Base-by-base conservation (phyloP, 2,888 invertebrate genomes). In the Idaea biselata region DNA sequence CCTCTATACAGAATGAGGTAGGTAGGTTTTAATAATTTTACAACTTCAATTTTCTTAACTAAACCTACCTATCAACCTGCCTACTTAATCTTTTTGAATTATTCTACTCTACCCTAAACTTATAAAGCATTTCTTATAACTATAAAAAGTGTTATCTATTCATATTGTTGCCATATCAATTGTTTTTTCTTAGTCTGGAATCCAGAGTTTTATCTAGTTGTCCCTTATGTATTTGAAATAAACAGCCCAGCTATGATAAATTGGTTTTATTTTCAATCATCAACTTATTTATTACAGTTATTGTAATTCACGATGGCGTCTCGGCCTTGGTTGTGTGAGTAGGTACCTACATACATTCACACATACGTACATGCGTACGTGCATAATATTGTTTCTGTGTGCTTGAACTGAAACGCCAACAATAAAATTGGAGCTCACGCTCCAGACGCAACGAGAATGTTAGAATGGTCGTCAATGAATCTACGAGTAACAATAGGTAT, bases 81-180 rank as follows among this genome's bases (percentile, higher is more conserved):
- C 44, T 44, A 44, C 44, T 44, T 83, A 79, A 75, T 76, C 72
- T 69, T 78, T 79, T 82, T 77, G 58, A 79, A 80, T 71, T 81
- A 73, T 67, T 80, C 75, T 79, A 77, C 66, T 78, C 67, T 77
- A 77, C 67, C 72, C 73, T 80, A 68, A 72, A 78, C 79, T 78
- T 83, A 72, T 73, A 74, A 73, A 73, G 72, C 62, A 73, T 78
- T 78, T 79, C 81, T 86, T 81, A 75, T 82, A 81, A 77, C 77
- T 74, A 65, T 73, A 63, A 62, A 67, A 79, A 75, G 44, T 75
- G 81, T 82, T 84, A 84, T 25, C 25, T 25, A 25, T 86, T 83
- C 78, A 80, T 83, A 83, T 83, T 88, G 84, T 88, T 89, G 84
- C 83, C 89, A 89, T 90, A 91, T 90, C 88, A 88, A 84, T 86